Base-by-base conservation (phyloP, 2,113 vertebrate species). In the Sialia sialis region DNA sequence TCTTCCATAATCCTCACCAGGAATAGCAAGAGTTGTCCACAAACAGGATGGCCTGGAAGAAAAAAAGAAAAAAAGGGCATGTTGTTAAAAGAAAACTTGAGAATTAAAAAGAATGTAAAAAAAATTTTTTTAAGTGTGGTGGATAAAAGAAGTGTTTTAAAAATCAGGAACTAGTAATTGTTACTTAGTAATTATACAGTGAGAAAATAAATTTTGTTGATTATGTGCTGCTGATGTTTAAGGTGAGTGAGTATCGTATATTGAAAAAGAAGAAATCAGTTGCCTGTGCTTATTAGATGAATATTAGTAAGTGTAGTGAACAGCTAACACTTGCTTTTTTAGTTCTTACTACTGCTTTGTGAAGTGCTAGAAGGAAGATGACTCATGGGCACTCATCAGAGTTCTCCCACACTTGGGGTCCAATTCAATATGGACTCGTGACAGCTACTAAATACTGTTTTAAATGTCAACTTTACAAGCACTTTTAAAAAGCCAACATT, bases 371-470 rank as follows among this genome's bases (percentile, higher is more conserved):
- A 44, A 85, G 26, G 52, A 58, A 51, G 23, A 5, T 32, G 32
- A 72, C 13, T 44, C 6, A 23, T 23, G 20, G 34, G 13, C 3
- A 4, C 7, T 32, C 6, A 21, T 52, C 20, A 27, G 30, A 32
- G 25, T 41, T 6, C 4, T 8, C 21, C 9, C 1, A 0, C 22
- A 38, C 11, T 0, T 0, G 6, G 5, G 8, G 7, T 32, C 13
- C 17, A 62, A 26, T 20, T 19, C 34, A 54, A 6, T 20, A 34
- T 2, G 32, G 29, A 34, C 16, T 58, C 69, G 12, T 52, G 7
- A 13, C 21, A 67, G 22, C 22, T 66, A 25, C 13, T 74, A 89
- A 80, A 49, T 41, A 36, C 8, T 48, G 15, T 34, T 87, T 67
- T 10, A 82, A 77, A 81, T 54, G 16, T 19, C 17, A 51, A 46